Base-by-base conservation (phyloP, 2,888 invertebrate genomes). In the Apamea anceps region DNA sequence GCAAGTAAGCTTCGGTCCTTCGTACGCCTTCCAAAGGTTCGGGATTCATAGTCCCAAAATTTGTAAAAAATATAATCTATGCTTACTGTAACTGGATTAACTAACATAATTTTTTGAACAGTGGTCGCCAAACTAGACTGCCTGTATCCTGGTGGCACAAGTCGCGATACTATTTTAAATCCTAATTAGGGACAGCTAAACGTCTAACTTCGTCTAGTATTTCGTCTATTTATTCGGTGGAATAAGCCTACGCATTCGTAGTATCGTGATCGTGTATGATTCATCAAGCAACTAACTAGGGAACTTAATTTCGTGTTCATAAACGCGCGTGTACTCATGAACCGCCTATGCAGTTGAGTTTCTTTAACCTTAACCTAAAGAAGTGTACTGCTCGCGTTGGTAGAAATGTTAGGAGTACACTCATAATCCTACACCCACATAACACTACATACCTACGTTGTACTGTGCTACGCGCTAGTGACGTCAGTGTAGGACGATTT, bases 341-440 rank as follows among this genome's bases (percentile, higher is more conserved):
- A 66, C 60, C 62, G 78, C 72, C 79, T 72, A 75, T 57, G 54
- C 54, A 72, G 8, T 57, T 45, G 82, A 86, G 84, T 82, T 84
- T 84, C 84, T 72, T 63, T 72, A 86, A 78, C 86, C 84, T 84
- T 84, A 74, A 82, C 84, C 86, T 72, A 86, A 82, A 63, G 60
- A 51, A 18, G 37, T 65, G 63, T 48, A 18, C 62, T 57, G 45
- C 5, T 60, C 54, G 54, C 73, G 65, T 79, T 81, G 75, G 81
- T 75, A 54, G 85, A 73, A 73, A 54, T 66, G 28, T 57, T 32
- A 54, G 62, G 48, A 79, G 66, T 37, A 45, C 25, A 66, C 51
- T 77, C 25, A 45, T 84, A 84, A 57, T 66, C 66, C 66, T 71
- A 66, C 60, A 66, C 79, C 21, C 66, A 66, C n/a, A n/a, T 32